Base-by-base conservation (phyloP, 2,797 vertebrate species). In the Anguilla anguilla region DNA sequence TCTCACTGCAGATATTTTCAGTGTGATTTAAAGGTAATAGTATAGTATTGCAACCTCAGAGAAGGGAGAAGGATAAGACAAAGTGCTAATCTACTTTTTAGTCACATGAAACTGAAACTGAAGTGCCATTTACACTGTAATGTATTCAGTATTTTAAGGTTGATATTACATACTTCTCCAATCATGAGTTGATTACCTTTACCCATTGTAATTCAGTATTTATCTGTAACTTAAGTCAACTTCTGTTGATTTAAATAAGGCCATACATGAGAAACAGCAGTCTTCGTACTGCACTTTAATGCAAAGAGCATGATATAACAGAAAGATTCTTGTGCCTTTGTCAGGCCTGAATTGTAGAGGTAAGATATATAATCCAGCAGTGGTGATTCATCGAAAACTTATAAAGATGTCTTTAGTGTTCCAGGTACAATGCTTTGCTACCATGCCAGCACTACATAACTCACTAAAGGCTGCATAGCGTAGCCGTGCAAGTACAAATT, bases 1-100 rank as follows among this genome's bases (percentile, higher is more conserved):
- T 79, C 35, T 79, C 74, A 43, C 74, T 79, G 35, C 35, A 79
- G 35, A 79, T 43, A 79, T 46, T 79, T 79, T 79, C 74, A 19
- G 11, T 79, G 74, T 79, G 74, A 79, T 39, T 39, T 31, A 77
- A 25, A 25, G 22, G 25, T 64, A 22, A 64, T 35, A 28, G 10
- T 72, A 31, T 39, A 46, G 10, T 13, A 67, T 17, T 35, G 35
- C 74, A 79, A 79, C 74, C 74, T 79, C 43, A 15, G 17, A 22
- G 7, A 22, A 74, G 11, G 35, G 17, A 22, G 7, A 22, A 74
- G 11, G 10, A 17, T 79, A 17, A 22, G 17, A 19, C 35, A 1
- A 51, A 25, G 79, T 82, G 74, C 15, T 17, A 79, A 43, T 15
- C 31, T 22, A 46, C 17, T 79, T 35, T 46, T 74, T 31, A 31